Evolutionary conservation across 1,140 invertebrate species (phyloP), one percentile per base, ranked within the genome.

Genomic region (Tetramorium simillimum): DNA sequence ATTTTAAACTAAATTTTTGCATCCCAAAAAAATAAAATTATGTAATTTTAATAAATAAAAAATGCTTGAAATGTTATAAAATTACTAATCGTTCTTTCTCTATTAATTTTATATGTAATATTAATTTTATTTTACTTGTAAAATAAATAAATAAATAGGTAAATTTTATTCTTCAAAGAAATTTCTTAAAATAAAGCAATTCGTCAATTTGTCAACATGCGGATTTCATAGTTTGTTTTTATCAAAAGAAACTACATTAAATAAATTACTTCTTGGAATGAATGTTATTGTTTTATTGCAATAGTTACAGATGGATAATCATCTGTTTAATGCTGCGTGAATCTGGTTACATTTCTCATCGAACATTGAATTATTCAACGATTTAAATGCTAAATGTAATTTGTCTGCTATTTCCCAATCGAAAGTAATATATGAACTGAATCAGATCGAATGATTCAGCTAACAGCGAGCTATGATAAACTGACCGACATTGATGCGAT

Each of bases 341-440:
- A 18, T 63, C 33, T 33, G 60, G 0, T 7, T 7, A 33, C 28
- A 63, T 63, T 37, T 63, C 60, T 63, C 28, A 63, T 63, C 16
- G 60, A 16, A 63, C 60, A 33, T 63, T 37, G 28, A 33, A 63
- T 63, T 63, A 33, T 63, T 16, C 28, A 63, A 28, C 16, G 16
- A 63, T 63, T 63, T 63, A 63, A 63, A 63, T 63, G 7, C 18
- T 63, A 63, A 63, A 63, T 63, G 7, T 24, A 63, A 63, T 63
- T 63, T 37, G 28, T 6, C 60, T 63, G 24, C 28, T 33, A 63
- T 63, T 28, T 37, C 7, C 6, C 16, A 63, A 63, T 33, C 60
- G 28, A 63, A 63, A 63, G 60, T 28, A 33, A 33, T 33, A 33
- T 4, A 33, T 33, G 60, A 18, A 63, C 7, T 12, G 2, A 63